A percentile compares a stretch with the other conserved stretches of the same genome.
phyloP scores from a whole-genome alignment of 1,140 invertebrate genomes.

The Solen grandis region DNA sequence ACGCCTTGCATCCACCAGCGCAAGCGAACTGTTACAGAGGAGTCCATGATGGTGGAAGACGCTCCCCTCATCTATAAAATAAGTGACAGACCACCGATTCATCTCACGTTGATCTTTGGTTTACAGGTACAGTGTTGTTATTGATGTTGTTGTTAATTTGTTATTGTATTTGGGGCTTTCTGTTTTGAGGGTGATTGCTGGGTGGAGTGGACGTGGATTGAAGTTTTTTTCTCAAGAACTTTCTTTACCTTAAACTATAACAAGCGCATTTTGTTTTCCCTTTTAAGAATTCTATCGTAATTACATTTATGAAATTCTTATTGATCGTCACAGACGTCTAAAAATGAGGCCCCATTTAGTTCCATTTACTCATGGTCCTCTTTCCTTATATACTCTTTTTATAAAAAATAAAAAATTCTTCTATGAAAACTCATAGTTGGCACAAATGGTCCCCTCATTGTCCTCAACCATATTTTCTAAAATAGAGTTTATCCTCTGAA shows the following conservation, averaged over 20 bases:
- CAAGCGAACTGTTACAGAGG: background rate
- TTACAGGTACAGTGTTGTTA: conserved; percentile 33
- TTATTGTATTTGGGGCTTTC: background rate
- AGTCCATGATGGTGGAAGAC: background rate
- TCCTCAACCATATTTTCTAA: too few species aligned
- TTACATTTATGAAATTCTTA: background rate
- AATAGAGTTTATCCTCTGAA: too few species aligned
- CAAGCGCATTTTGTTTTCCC: background rate
- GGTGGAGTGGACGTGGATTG: too few species aligned
- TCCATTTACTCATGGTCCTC: too few species aligned
- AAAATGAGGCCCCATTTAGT: too few species aligned
- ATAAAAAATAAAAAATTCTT: too few species aligned
- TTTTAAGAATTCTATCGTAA: background rate
- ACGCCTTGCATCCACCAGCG: background rate
- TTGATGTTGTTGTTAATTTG: background rate
- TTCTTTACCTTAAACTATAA: too few species aligned
- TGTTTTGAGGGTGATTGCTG: background rate
- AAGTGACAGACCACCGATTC: conserved; percentile 44
- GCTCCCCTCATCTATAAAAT: conserved; percentile 40
- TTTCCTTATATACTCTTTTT: too few species aligned
- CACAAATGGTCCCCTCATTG: too few species aligned
- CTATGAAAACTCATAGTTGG: too few species aligned
- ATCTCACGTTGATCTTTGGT: conserved; percentile 46
- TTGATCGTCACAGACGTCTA: too few species aligned
- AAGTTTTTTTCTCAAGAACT: too few species aligned